Evolutionary conservation across 35 echinoderm and acorn worm genomes (phyloP).

Genomic region (Amphiura filiformis): DNA sequence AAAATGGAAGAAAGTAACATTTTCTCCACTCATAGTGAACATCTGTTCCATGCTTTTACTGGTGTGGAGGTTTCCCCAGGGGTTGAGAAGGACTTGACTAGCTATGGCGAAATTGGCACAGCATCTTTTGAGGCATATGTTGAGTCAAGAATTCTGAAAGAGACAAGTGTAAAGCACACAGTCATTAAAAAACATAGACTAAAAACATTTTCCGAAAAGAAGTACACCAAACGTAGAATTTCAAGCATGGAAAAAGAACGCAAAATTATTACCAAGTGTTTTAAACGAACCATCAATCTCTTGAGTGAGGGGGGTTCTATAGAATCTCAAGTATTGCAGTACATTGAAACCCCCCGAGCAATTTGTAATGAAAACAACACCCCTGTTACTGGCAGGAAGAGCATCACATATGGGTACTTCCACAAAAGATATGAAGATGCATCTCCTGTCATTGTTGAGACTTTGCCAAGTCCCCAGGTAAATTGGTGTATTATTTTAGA

Average conservation of each 20-base stretch:
- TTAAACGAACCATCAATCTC: constrained; percentile 8
- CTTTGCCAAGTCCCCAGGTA: background rate
- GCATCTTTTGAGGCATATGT: constrained; percentile 25
- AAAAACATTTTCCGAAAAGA: constrained; percentile 42
- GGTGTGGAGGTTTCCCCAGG: background rate
- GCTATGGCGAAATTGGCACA: constrained; percentile 30
- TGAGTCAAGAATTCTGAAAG: constrained; percentile 35
- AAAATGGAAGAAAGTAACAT: constrained; percentile 13
- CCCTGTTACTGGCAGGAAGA: constrained; percentile 18
- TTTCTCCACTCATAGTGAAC: background rate
- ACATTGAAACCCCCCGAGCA: background rate
- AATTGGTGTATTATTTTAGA: constrained; percentile 8
- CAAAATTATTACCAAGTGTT: constrained; percentile 25
- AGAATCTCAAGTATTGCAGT: background rate
- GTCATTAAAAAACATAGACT: constrained; percentile 28
- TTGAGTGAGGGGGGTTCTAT: background rate
- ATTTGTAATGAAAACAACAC: constrained; percentile 18
- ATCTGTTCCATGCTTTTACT: constrained; percentile 27
- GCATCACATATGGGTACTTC: background rate
- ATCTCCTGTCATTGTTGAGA: background rate
- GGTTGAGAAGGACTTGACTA: constrained; percentile 4
- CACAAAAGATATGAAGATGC: background rate
- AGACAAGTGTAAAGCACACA: constrained; percentile 18
- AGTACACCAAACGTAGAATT: background rate
- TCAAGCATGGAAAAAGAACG: constrained; percentile 26